Conservation (phyloP, 2,797 vertebrate genomes). For the Tenualosa thibaudeaui region DNA sequence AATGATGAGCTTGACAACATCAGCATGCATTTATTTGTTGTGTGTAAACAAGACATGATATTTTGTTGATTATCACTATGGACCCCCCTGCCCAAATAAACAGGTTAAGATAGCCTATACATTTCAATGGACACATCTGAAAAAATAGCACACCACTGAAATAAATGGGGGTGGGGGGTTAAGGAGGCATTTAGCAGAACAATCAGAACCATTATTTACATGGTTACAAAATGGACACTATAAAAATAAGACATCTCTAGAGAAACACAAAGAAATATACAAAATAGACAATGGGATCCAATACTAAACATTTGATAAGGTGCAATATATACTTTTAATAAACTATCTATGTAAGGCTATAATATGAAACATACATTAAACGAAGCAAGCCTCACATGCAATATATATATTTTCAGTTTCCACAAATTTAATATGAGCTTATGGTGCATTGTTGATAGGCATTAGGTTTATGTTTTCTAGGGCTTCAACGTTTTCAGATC, state of each 20-base stretch:
- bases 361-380: background rate
- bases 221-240: conserved; percentile 14
- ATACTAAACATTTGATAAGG: conserved; percentile 3
- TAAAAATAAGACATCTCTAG: conserved; percentile 26
- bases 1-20: conserved; percentile 15
- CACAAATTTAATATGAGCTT: background rate
- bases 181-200: background rate
- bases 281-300: conserved; percentile 15
- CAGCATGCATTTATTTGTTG: conserved; percentile 10
- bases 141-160: background rate
- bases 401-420: background rate
- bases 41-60: conserved; percentile 10
- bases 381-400: conserved; percentile 17
- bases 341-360: background rate
- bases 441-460: background rate
- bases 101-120: background rate
- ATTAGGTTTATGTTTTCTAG: background rate
- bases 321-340: background rate
- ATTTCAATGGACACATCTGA: background rate
- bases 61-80: conserved; percentile 5
- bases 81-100: background rate
- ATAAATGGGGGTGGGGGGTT: background rate
- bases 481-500: background rate
- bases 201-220: conserved; percentile 5
- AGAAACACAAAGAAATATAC: conserved; percentile 12